A percentile compares a stretch with the other conserved stretches of the same genome.
These are phyloP conservation scores for Sycophila texana DNA, from an alignment of 2,888 invertebrate species.

Conservation along the genomic window DNA sequence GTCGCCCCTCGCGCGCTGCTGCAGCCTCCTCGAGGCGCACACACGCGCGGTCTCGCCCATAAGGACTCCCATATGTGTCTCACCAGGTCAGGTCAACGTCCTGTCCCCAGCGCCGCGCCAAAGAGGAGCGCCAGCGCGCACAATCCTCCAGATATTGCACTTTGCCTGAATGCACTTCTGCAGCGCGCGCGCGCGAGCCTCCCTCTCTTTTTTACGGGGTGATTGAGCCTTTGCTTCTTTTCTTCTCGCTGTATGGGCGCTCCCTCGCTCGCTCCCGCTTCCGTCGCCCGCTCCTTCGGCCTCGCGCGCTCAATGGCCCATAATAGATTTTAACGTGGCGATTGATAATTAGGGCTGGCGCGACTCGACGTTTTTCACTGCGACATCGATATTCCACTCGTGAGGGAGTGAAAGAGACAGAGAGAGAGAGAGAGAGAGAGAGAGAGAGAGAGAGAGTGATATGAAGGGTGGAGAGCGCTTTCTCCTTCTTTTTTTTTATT, in stretches of 20 bases:
- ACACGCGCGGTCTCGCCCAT: conserved; percentile 58
- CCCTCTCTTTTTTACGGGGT: neutral
- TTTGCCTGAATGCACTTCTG: conserved; percentile 65
- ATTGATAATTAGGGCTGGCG: conserved; percentile 3
- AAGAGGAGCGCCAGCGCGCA: conserved; percentile 54
- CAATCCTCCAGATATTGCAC: conserved; percentile 69
- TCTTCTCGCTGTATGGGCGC: neutral
- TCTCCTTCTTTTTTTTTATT: too few species aligned
- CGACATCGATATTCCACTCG: neutral
- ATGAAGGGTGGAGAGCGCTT: too few species aligned
- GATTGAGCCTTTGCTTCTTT: neutral
- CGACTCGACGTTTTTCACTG: neutral
- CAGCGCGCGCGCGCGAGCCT: conserved; percentile 50
- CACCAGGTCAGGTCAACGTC: conserved; percentile 76
- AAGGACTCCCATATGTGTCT: conserved; percentile 73
- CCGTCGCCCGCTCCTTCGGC: too few species aligned
- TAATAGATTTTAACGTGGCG: conserved; percentile 43
- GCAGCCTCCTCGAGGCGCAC: conserved; percentile 31
- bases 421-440: too few species aligned
- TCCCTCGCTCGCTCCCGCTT: neutral
- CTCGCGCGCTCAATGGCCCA: conserved; percentile 25
- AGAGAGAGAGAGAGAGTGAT: too few species aligned
- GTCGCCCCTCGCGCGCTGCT: conserved; percentile 18
- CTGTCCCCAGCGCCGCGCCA: conserved; percentile 60
- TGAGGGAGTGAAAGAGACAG: too few species aligned